Evolutionary conservation across 2,113 vertebrate genomes (phyloP).

Genomic region (Addax nasomaculatus): DNA sequence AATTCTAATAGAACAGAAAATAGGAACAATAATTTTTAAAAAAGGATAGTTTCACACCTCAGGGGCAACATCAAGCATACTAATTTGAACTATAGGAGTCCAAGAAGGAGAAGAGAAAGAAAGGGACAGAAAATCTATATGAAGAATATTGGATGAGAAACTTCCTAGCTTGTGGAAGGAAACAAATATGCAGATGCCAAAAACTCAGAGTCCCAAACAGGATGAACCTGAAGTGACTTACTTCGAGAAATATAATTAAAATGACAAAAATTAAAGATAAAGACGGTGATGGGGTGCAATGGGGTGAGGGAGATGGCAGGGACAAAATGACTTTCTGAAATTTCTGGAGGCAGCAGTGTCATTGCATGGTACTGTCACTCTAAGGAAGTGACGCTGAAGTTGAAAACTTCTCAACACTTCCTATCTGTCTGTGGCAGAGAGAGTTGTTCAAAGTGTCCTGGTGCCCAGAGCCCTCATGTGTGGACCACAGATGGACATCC

Average conservation of each 20-base stretch:
- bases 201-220: neutral
- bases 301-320: neutral
- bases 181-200: neutral
- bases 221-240: neutral
- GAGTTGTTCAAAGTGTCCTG: neutral
- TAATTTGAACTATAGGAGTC: neutral
- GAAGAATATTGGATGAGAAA: neutral
- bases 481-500: neutral
- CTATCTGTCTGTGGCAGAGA: neutral
- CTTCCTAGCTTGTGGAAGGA: neutral
- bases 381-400: neutral
- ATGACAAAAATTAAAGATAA: neutral
- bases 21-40: neutral
- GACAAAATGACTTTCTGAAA: neutral
- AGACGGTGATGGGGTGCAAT: accelerated
- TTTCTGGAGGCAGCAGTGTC: neutral
- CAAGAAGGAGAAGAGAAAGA: neutral
- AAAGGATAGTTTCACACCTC: neutral
- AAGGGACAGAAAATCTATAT: neutral
- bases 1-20: neutral
- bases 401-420: neutral
- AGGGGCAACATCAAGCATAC: neutral
- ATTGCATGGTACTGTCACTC: neutral
- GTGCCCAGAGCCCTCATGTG: neutral
- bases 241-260: neutral